These are phyloP conservation scores for Microctonus brassicae DNA, from an alignment of 2,888 invertebrate species.

Conservation along the genomic window DNA sequence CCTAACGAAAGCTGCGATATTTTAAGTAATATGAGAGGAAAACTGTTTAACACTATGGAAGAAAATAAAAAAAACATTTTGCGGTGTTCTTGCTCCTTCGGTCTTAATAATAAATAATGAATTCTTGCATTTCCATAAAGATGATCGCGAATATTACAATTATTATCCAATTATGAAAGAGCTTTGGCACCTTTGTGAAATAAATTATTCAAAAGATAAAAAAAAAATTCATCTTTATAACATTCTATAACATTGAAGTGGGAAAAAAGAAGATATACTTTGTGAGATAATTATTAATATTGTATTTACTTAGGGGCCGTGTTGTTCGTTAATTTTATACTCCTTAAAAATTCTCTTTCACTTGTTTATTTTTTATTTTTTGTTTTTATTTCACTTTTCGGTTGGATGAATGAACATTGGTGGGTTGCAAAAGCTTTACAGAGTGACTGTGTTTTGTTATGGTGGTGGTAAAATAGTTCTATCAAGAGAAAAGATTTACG, in stretches of 20 bases:
- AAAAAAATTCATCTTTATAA: too few relatives aligned
- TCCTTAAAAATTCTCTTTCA: background rate
- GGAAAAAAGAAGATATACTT: too few relatives aligned
- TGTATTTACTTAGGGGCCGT: too few relatives aligned
- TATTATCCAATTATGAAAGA: too few relatives aligned
- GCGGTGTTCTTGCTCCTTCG: background rate
- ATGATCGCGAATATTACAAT: too few relatives aligned
- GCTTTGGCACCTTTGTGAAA: too few relatives aligned
- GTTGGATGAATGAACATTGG: background rate
- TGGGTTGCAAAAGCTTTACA: background rate
- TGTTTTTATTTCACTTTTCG: background rate
- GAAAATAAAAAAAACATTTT: background rate
- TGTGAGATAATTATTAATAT: too few relatives aligned
- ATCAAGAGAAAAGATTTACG: constrained; percentile 27
- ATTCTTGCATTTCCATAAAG: too few relatives aligned
- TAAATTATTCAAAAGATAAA: too few relatives aligned
- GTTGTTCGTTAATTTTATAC: too few relatives aligned
- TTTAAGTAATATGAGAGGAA: constrained; percentile 55
- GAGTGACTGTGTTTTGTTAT: constrained; percentile 1
- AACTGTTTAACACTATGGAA: constrained; percentile 45
- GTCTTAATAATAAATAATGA: too few relatives aligned
- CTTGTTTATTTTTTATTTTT: background rate
- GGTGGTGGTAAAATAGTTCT: background rate
- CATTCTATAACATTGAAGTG: too few relatives aligned
- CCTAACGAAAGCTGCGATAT: constrained; percentile 47